Evolutionary conservation across 2,113 vertebrate species (phyloP).

Genomic region (Tragulus kanchil): DNA sequence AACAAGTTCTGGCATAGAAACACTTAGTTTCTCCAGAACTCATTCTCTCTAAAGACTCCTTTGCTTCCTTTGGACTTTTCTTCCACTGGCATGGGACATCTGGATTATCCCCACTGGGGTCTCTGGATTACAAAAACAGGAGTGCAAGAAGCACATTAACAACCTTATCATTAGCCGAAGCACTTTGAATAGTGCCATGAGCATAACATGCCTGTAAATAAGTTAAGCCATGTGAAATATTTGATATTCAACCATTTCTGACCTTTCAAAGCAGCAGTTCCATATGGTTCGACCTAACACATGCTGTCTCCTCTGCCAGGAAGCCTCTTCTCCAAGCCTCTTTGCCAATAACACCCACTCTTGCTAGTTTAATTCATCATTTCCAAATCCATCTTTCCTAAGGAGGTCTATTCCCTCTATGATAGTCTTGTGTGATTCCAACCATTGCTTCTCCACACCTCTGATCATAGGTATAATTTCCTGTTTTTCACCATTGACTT

Average conservation of each 20-base stretch:
- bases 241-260: slow-evolving; percentile 1
- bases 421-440: neutral
- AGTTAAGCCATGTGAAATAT: neutral
- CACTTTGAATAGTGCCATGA: neutral
- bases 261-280: slow-evolving; percentile 21
- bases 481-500: neutral
- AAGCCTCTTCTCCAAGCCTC: neutral
- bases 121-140: neutral
- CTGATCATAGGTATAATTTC: neutral
- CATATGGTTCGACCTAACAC: neutral
- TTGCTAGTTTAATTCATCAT: neutral
- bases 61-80: neutral
- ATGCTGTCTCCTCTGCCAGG: neutral
- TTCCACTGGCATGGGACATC: neutral
- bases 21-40: neutral
- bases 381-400: neutral
- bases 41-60: neutral
- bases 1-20: neutral
- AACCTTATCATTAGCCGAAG: neutral
- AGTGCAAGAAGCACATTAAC: neutral
- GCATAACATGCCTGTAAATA: neutral
- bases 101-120: neutral
- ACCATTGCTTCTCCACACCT: neutral
- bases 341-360: neutral
- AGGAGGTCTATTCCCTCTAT: neutral